Evolutionary conservation across 1,140 invertebrate genomes (phyloP).

Genomic region (Pectinophora gossypiella): DNA sequence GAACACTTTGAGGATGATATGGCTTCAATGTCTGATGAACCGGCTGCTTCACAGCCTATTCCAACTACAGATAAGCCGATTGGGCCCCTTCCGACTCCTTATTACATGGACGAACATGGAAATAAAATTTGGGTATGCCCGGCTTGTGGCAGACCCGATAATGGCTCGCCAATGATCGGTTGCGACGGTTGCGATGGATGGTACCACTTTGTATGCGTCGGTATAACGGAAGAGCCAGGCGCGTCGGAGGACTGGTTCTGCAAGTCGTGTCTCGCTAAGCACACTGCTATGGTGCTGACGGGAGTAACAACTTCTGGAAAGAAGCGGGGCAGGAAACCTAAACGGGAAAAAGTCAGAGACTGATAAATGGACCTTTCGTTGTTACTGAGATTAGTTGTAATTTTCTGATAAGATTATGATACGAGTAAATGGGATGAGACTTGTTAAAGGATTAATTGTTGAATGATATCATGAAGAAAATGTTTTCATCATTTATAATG

Average conservation of each 20-base stretch:
- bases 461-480: constrained; percentile 66
- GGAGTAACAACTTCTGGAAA: constrained; percentile 82
- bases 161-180: constrained; percentile 98
- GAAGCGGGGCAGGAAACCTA: constrained; percentile 82
- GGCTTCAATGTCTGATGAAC: constrained; percentile 32
- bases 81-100: constrained; percentile 57
- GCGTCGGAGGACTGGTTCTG: constrained; percentile 96
- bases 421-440: constrained; percentile 49
- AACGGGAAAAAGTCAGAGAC: constrained; percentile 77
- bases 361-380: constrained; percentile 55
- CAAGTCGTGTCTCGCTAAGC: constrained; percentile 86
- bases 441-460: constrained; percentile 72
- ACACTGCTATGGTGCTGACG: constrained; percentile 75
- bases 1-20: constrained; percentile 47
- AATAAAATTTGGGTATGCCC: constrained; percentile 98
- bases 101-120: constrained; percentile 85
- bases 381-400: constrained; percentile 69
- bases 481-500: constrained; percentile 70
- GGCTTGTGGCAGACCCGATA: constrained; percentile 93
- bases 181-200: constrained; percentile 99
- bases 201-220: constrained; percentile 98
- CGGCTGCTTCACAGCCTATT: constrained; percentile 17
- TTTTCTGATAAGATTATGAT: constrained; percentile 47
- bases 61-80: constrained; percentile 44
- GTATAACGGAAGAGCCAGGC: constrained; percentile 92